Evolutionary conservation across 2,113 vertebrate species (phyloP).

Genomic region (Trogon melanurus): DNA sequence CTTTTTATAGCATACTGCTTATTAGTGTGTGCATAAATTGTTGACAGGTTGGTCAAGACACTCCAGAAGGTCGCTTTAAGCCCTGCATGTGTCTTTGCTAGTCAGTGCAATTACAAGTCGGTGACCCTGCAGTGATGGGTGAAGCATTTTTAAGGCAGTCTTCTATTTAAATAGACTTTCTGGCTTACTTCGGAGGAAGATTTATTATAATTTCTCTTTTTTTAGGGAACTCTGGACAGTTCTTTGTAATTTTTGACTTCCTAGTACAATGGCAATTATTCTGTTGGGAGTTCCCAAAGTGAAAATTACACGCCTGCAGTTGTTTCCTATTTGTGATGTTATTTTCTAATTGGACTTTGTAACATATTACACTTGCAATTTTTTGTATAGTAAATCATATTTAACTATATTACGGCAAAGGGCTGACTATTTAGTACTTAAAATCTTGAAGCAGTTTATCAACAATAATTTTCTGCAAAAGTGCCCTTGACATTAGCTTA

Average conservation of each 20-base stretch:
- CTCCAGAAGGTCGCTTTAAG: background rate
- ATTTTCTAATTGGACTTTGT: background rate
- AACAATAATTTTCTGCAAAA: slow-evolving; percentile 64
- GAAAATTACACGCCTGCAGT: background rate
- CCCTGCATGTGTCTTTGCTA: background rate
- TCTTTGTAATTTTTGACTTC: background rate
- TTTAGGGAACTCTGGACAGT: background rate
- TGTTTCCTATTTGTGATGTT: background rate
- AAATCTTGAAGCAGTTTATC: slow-evolving; percentile 56
- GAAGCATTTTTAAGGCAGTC: background rate
- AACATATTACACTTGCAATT: background rate
- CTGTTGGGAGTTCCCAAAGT: background rate
- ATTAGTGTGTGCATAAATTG: background rate
- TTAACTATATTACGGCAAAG: background rate
- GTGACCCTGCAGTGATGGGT: background rate
- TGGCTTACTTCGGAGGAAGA: background rate
- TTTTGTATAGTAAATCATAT: background rate
- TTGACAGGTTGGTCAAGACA: background rate
- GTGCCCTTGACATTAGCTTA: slow-evolving; percentile 61
- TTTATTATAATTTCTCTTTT: background rate
- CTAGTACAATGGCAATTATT: background rate
- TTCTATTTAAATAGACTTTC: background rate
- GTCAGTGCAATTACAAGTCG: background rate
- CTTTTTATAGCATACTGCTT: background rate
- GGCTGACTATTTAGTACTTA: background rate